These are phyloP conservation scores for Neuroscelio doddi DNA, from an alignment of 2,888 invertebrate species.

Conservation along the genomic window DNA sequence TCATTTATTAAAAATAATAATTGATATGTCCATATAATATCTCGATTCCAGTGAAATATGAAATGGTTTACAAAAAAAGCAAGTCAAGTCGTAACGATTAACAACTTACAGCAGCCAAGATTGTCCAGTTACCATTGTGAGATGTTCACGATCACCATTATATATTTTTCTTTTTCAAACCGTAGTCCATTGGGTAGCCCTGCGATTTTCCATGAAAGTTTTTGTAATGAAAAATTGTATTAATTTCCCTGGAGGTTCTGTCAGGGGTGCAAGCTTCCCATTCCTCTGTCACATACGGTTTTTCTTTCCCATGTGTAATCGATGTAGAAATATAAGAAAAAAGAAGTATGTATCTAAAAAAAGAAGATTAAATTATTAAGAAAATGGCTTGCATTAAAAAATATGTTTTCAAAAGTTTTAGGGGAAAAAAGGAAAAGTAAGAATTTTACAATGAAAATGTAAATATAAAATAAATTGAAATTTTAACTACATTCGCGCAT, in stretches of 20 bases:
- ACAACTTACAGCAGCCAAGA: slow-evolving; percentile 14
- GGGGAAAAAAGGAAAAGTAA: too few relatives aligned
- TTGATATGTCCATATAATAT: too few relatives aligned
- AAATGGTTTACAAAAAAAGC: slow-evolving; percentile 11
- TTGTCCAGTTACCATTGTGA: slow-evolving; percentile 19
- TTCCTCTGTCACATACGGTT: not conserved
- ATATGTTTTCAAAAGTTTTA: too few relatives aligned
- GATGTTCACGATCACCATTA: slow-evolving; percentile 12
- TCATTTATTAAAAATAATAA: too few relatives aligned
- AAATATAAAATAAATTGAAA: slow-evolving; percentile 17
- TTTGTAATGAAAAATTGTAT: slow-evolving; percentile 42
- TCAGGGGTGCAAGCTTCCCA: slow-evolving; percentile 9
- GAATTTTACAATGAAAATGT: slow-evolving; percentile 17
- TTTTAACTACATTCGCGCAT: too few relatives aligned
- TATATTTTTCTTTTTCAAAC: slow-evolving; percentile 6
- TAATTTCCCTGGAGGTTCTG: slow-evolving; percentile 50
- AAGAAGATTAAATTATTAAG: not conserved
- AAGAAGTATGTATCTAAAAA: not conserved
- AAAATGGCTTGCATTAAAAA: not conserved
- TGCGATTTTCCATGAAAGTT: slow-evolving; percentile 17
- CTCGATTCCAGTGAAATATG: too few relatives aligned
- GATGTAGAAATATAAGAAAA: not conserved
- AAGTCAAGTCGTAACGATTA: slow-evolving; percentile 15
- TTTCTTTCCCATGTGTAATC: slow-evolving; percentile 1
- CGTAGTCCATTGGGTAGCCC: slow-evolving; percentile 12